Conservation (phyloP, 2,113 vertebrate species). For the Cichladusa arquata region DNA sequence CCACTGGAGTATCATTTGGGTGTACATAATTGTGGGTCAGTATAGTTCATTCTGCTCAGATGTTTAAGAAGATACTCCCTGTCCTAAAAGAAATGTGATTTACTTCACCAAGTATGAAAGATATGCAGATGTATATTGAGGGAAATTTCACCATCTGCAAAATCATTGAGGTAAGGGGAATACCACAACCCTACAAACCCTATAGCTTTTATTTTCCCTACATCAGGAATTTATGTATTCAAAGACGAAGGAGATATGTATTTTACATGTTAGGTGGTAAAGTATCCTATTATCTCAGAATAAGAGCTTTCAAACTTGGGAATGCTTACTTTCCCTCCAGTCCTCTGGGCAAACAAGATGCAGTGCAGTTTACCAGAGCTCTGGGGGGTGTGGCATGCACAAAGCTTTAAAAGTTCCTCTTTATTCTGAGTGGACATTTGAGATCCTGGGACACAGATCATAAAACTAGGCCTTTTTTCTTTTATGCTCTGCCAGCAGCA, state of each 20-base stretch:
- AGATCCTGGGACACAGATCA: conserved; percentile 2
- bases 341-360: background rate
- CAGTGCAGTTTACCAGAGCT: background rate
- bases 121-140: background rate
- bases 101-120: background rate
- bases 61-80: background rate
- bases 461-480: conserved; percentile 18
- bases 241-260: background rate
- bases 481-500: conserved; percentile 2
- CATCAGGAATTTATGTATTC: background rate
- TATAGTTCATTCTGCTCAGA: background rate
- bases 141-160: background rate
- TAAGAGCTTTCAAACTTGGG: background rate
- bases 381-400: background rate
- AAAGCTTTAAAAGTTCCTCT: conserved; percentile 47
- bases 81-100: background rate
- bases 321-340: background rate
- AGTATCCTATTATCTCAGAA: background rate
- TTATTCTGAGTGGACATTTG: conserved; percentile 10
- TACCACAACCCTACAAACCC: background rate
- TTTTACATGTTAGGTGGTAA: background rate
- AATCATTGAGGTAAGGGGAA: background rate
- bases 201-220: background rate
- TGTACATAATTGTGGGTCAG: background rate
- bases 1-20: background rate